These are phyloP conservation scores for Gadus macrocephalus DNA, from an alignment of 2,113 vertebrate genomes.

Conservation along the genomic window DNA sequence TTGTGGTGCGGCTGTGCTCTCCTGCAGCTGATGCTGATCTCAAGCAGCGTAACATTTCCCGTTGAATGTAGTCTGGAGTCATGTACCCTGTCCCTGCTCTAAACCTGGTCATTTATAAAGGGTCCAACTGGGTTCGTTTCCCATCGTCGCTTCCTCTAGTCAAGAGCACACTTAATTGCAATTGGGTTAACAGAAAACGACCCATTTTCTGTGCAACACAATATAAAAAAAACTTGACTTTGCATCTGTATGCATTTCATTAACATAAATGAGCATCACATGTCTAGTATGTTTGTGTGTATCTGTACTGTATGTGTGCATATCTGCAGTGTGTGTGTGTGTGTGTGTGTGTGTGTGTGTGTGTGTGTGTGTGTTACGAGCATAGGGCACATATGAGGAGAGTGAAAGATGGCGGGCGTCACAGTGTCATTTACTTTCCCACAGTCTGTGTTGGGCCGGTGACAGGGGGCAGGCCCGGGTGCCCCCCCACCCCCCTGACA, in stretches of 20 bases:
- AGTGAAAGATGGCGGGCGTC: background rate
- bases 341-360: background rate
- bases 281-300: too few relatives aligned
- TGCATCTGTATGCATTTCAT: too few relatives aligned
- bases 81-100: background rate
- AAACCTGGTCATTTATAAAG: too few relatives aligned
- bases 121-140: too few relatives aligned
- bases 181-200: too few relatives aligned
- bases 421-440: slow-evolving; percentile 24
- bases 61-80: background rate
- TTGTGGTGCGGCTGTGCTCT: background rate
- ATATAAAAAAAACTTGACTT: too few relatives aligned
- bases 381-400: slow-evolving; percentile 2
- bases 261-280: too few relatives aligned
- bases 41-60: slow-evolving; percentile 2
- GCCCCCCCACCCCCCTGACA: slow-evolving; percentile 30
- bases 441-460: slow-evolving; percentile 5
- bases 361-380: background rate
- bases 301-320: background rate
- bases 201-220: too few relatives aligned
- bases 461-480: slow-evolving; percentile 24
- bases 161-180: background rate
- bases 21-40: slow-evolving; percentile 4
- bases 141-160: background rate
- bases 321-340: background rate